Base-by-base conservation (phyloP, 92 coral and sea anemone species). In the Paramuricea clavata region DNA sequence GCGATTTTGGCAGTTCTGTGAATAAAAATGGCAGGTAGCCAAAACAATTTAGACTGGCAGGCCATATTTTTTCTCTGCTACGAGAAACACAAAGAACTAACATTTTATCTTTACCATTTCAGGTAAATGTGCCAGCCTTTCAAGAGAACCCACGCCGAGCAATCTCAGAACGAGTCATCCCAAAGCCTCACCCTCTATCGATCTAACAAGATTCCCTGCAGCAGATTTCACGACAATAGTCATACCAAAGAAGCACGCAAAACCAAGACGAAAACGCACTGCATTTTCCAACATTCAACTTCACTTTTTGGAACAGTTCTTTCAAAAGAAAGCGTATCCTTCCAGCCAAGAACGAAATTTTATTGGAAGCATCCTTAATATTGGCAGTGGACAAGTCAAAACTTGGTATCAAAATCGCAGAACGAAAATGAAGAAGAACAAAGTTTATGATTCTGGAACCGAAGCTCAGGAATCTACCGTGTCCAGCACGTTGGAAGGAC, bases 311-410 rank as follows among this genome's bases (percentile, higher is more conserved):
- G 84, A 79, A 49, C 84, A 79, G 35, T 79, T 79, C 54, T 79
- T 79, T 25, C 84, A 79, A 79, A 79, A 79, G 84, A 79, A 79
- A 60, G 84, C 84, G 12, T 79, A 79, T 11, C 84, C 84, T 35
- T 79, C 84, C 6, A 60, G 84, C 31, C 73, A 79, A 12, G 84
- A 79, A 39, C 31, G 84, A 36, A 79, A 60, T 54, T 79, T 79
- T 30, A 79, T 79, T 19, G 84, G 71, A 12, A 79, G 84, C 31
- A 79, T 79, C 49, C 84, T 79, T 0, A 79, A 42, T 41, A 79
- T 79, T 79, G 84, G 84, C 12, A 59, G 49, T 6, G 84, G 84
- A 11, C 84, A 79, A 33, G 84, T 79, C 32, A 79, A 79, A 79
- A 79, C 84, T 0, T 79, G 84, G 84, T 79, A 56, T 49, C 84